Base-by-base conservation (phyloP, 2,113 vertebrate genomes). In the Apeltes quadracus region DNA sequence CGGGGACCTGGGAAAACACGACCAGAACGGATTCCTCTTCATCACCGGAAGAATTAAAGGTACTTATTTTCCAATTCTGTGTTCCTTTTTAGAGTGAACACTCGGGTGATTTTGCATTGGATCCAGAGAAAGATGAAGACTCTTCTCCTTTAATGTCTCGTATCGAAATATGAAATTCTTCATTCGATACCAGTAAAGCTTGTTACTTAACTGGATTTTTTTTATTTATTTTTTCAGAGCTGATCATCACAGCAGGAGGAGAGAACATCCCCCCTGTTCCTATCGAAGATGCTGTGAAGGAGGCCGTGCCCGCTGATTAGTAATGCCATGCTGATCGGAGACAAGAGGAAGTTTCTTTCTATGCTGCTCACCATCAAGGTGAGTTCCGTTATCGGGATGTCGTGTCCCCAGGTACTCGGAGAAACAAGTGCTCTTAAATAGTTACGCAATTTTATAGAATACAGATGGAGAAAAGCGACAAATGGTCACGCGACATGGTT, bases 21-120 rank as follows among this genome's bases (percentile, higher is more conserved):
- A 98, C 39, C 1, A 81, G 3, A 84, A 95, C 0, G 94, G 94
- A 0, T 98, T 96, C 88, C 94, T 98, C 53, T 97, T 86, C 72
- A 95, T 99, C 90, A 97, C 96, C 0, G 97, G 97, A 23, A 93
- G 96, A 34, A 97, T 98, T 69, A 97, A 99, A 96, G 97, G 97
- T 99, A 38, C 5, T n/a, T 3, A 0, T 29, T 29, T 29, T 29
- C 29, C 5, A 29, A 3, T 38, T 57, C 5, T 29, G 0, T 36
- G 6, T 27, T 62, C 2, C 23, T 36, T 13, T 16, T 3, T 18
- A 16, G n/a, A 73, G 50, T 3, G 3, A 7, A 27, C 41, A 57
- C 12, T 44, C 25, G 29, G n/a, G 15, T 58, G 7, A 1, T 20
- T n/a, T 10, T 41, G 18, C 15, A 22, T 32, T 38, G 11, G 10